phyloP scores from a whole-genome alignment of 1,140 invertebrate genomes.

The Polyergus mexicanus region DNA sequence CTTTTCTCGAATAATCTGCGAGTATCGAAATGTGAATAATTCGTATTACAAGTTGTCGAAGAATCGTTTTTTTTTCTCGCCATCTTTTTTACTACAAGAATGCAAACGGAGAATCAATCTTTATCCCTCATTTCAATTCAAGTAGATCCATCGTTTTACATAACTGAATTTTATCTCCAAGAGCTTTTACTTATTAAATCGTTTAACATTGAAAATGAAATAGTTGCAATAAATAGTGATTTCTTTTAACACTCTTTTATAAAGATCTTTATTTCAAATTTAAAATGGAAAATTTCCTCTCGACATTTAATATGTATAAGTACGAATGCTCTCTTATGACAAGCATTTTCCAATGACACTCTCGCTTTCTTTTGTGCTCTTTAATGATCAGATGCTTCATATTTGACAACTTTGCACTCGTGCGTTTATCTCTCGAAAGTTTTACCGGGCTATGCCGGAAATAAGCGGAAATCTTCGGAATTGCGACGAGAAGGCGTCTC shows the following conservation, averaged over 20 bases:
- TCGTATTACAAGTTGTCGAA: constrained; percentile 6
- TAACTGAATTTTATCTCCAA: constrained; percentile 15
- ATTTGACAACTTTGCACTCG: constrained; percentile 24
- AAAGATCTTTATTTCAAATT: not conserved
- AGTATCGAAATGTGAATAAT: constrained; percentile 24
- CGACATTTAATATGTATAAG: not conserved
- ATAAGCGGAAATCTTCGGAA: not conserved
- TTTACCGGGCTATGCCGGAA: not conserved
- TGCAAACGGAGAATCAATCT: constrained; percentile 22
- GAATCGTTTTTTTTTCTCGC: constrained; percentile 7
- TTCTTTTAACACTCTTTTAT: not conserved
- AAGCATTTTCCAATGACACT: not conserved
- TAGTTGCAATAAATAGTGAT: not conserved
- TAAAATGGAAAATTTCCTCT: not conserved
- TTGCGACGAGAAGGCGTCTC: constrained; percentile 13
- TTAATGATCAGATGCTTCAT: not conserved
- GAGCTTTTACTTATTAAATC: not conserved
- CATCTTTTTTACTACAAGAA: not conserved
- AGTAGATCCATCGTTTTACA: constrained; percentile 1
- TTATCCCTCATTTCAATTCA: constrained; percentile 17
- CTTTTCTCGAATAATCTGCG: not conserved
- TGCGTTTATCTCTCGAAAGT: constrained; percentile 12
- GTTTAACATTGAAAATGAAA: not conserved
- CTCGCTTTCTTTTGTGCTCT: not conserved
- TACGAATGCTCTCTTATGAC: not conserved